These are phyloP conservation scores for Nomada goodeniana DNA, from an alignment of 2,888 invertebrate genomes.

Conservation along the genomic window DNA sequence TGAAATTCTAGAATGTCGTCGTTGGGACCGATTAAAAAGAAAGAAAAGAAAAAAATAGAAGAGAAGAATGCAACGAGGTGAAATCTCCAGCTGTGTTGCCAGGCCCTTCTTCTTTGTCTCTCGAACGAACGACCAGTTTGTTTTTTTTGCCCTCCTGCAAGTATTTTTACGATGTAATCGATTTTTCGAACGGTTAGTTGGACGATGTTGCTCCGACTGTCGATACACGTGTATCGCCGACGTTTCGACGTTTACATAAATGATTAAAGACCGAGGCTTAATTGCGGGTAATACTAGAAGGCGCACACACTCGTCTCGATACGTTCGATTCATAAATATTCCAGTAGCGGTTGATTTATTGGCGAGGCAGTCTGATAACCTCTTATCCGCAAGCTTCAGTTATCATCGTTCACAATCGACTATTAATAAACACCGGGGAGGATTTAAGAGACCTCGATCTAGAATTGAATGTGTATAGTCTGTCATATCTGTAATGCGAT, in stretches of 20 bases:
- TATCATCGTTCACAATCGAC: constrained; percentile 52
- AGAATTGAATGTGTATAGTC: constrained; percentile 34
- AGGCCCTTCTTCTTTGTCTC: background rate
- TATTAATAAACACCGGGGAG: constrained; percentile 43
- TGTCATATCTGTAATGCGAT: constrained; percentile 34
- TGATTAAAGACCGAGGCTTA: constrained; percentile 33
- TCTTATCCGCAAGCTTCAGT: constrained; percentile 44
- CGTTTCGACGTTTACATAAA: constrained; percentile 38
- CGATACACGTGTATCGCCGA: constrained; percentile 23
- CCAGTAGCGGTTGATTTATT: constrained; percentile 43
- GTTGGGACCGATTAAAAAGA: constrained; percentile 35
- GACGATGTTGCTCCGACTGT: constrained; percentile 5
- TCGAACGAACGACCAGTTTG: background rate
- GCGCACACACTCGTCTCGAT: constrained; percentile 37
- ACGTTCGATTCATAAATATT: constrained; percentile 48
- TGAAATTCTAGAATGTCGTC: constrained; percentile 52
- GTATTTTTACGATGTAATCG: background rate
- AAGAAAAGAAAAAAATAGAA: background rate
- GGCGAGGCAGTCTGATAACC: constrained; percentile 36
- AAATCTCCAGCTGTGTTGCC: constrained; percentile 42
- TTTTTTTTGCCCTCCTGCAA: background rate
- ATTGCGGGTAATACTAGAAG: constrained; percentile 37
- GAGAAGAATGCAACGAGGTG: background rate
- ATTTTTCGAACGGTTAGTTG: background rate
- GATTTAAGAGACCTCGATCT: constrained; percentile 28